phyloP scores from a whole-genome alignment of 2,888 invertebrate genomes.

The Hirudinaria manillensis region DNA sequence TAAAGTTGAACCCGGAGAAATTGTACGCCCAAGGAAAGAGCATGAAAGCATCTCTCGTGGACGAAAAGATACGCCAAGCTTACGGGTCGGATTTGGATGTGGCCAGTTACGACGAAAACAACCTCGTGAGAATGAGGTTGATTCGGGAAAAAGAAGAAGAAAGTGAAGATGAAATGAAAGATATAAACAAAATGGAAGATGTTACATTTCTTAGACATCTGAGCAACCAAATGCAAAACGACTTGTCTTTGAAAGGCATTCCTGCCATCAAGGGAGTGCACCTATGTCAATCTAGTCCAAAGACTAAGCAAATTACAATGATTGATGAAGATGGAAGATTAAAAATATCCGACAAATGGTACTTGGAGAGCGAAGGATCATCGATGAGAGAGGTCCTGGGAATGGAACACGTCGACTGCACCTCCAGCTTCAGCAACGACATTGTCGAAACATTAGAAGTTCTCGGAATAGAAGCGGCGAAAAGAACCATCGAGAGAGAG shows the following conservation, averaged over 20 bases:
- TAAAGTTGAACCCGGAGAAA: conserved; percentile 92
- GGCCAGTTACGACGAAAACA: background rate
- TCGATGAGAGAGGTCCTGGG: conserved; percentile 94
- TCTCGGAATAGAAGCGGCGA: conserved; percentile 94
- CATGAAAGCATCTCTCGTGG: background rate
- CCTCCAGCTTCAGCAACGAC: conserved; percentile 94
- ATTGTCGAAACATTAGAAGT: conserved; percentile 96
- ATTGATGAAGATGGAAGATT: conserved; percentile 62
- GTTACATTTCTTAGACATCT: background rate
- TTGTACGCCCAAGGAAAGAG: conserved; percentile 64
- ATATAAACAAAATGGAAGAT: conserved; percentile 69
- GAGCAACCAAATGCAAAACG: conserved; percentile 67
- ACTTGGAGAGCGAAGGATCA: conserved; percentile 97
- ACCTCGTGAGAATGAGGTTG: background rate
- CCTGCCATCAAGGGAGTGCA: conserved; percentile 99
- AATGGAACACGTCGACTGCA: conserved; percentile 93
- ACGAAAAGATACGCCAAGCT: conserved; percentile 64
- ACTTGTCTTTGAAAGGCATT: conserved; percentile 96
- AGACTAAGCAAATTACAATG: conserved; percentile 96
- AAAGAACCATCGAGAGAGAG: conserved; percentile 97
- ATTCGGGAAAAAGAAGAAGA: conserved; percentile 70
- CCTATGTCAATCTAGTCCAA: conserved; percentile 88
- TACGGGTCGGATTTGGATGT: background rate
- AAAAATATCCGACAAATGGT: conserved; percentile 73
- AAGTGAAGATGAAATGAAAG: conserved; percentile 99